A percentile compares a stretch with the other conserved stretches of the same genome.
phyloP scores from a whole-genome alignment of 2,888 invertebrate species.

The Amphipoea oculea region DNA sequence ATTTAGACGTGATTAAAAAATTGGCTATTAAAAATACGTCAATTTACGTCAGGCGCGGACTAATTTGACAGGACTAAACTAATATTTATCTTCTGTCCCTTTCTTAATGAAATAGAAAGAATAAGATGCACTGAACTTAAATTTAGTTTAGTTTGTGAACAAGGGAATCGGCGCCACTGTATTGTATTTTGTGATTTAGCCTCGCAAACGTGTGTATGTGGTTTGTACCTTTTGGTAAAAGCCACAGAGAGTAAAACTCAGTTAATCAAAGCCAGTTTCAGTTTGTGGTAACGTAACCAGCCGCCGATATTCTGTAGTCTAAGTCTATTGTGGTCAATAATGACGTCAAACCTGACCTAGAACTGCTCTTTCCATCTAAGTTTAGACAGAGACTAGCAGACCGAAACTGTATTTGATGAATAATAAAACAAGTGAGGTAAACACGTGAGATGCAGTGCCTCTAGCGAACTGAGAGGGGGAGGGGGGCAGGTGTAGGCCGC shows the following conservation, averaged over 20 bases:
- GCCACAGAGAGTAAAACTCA: not conserved
- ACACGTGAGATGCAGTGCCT: not conserved
- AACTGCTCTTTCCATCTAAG: not conserved
- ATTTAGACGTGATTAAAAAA: too few species aligned
- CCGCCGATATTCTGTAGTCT: too few species aligned
- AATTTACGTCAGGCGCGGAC: too few species aligned
- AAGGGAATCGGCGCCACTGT: too few species aligned
- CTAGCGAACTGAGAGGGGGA: not conserved
- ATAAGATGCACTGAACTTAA: too few species aligned
- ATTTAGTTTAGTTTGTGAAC: too few species aligned
- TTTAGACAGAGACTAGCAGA: constrained; percentile 3
- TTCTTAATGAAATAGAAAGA: too few species aligned
- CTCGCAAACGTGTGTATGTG: not conserved
- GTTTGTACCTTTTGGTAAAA: not conserved
- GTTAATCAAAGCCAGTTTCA: not conserved
- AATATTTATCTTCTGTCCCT: too few species aligned
- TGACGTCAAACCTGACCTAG: not conserved
- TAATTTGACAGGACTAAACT: too few species aligned
- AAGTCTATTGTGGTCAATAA: not conserved
- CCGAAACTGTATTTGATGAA: not conserved
- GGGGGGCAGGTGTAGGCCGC: not conserved
- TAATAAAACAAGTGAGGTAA: constrained; percentile 4
- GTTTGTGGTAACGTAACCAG: not conserved
- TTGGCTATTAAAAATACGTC: too few species aligned
- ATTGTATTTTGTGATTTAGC: not conserved